Percentiles rank a stretch among this genome's conserved stretches.
These are phyloP conservation scores for Synanthedon formicaeformis DNA, from an alignment of 2,888 invertebrate genomes.

Conservation along the genomic window DNA sequence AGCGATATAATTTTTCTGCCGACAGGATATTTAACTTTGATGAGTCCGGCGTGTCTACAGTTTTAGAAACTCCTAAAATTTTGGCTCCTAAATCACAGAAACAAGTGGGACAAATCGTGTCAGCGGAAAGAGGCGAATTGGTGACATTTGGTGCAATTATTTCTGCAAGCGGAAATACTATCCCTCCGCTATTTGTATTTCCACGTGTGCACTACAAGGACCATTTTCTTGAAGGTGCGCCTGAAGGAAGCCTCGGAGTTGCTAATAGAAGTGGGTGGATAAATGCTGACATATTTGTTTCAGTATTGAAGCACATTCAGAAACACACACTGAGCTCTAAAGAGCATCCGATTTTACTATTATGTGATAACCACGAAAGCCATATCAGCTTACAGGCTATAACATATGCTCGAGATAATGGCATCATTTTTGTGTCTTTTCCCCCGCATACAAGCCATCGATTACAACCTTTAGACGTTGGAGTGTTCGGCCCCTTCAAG, in stretches of 20 bases:
- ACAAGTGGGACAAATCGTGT: conserved; percentile 26
- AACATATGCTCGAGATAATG: too few species aligned
- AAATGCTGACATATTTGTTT: conserved; percentile 8
- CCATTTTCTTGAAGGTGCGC: conserved; percentile 13
- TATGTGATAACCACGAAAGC: conserved; percentile 10
- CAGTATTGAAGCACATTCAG: conserved; percentile 13
- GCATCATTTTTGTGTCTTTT: too few species aligned
- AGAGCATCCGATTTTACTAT: conserved; percentile 9
- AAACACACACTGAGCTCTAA: conserved; percentile 2
- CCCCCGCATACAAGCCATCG: too few species aligned
- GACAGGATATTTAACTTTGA: neutral
- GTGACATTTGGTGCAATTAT: conserved; percentile 20
- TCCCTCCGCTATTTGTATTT: conserved; percentile 22
- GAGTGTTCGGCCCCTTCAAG: too few species aligned
- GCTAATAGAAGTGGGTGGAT: conserved; percentile 14
- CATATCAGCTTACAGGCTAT: neutral
- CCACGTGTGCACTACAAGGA: conserved; percentile 15
- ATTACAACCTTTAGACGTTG: too few species aligned
- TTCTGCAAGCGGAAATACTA: conserved; percentile 15
- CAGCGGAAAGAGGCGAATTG: conserved; percentile 26
- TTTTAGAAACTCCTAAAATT: conserved; percentile 13
- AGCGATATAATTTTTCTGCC: neutral
- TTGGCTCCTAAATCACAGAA: conserved; percentile 11
- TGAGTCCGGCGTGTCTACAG: conserved; percentile 8
- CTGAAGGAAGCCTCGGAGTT: conserved; percentile 9